A percentile compares a stretch with the other conserved stretches of the same genome.
phyloP scores from a whole-genome alignment of 1,140 invertebrate species.

The Trypoxylus dichotomus region DNA sequence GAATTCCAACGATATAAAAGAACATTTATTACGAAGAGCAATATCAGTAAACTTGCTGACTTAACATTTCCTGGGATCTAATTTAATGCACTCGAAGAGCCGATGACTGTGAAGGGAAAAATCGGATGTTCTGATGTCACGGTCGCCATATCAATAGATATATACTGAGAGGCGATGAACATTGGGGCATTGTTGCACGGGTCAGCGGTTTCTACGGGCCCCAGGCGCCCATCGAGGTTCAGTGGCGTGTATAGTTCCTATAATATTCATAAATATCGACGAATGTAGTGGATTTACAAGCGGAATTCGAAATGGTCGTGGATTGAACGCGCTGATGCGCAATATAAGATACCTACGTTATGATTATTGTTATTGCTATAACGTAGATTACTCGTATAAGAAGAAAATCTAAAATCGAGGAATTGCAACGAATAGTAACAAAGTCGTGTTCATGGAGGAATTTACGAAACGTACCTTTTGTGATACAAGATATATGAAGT shows the following conservation, averaged over 20 bases:
- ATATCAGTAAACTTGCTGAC: neutral
- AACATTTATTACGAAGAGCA: too few species aligned
- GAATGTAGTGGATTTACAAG: neutral
- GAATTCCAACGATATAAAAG: too few species aligned
- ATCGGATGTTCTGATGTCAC: neutral
- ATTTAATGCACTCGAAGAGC: neutral
- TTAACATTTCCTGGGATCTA: neutral
- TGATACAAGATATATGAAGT: too few species aligned
- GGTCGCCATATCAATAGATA: neutral
- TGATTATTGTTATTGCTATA: neutral
- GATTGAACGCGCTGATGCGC: neutral
- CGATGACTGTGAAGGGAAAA: neutral
- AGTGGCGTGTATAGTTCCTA: neutral
- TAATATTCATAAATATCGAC: slow-evolving; percentile 3
- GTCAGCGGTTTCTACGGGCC: neutral
- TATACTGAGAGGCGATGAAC: neutral
- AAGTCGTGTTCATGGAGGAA: too few species aligned
- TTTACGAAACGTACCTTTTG: too few species aligned
- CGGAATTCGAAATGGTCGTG: neutral
- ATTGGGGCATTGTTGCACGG: neutral
- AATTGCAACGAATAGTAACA: too few species aligned
- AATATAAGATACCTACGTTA: neutral
- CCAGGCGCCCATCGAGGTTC: neutral
- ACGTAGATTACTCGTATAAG: neutral
- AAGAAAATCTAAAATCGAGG: too few species aligned